These are phyloP conservation scores for Thermophis baileyi DNA, from an alignment of 2,113 vertebrate genomes.

Conservation along the genomic window DNA sequence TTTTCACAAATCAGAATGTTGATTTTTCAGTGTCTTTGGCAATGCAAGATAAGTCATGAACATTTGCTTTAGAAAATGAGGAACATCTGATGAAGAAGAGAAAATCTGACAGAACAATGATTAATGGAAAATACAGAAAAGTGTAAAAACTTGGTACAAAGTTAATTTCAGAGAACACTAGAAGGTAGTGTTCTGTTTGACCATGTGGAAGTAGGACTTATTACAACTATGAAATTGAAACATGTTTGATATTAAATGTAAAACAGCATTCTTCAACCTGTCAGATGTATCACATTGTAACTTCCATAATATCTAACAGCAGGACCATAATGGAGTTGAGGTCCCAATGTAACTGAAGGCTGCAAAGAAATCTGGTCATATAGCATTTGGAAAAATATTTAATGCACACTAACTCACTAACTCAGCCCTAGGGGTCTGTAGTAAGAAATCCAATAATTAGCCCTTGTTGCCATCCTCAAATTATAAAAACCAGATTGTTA, in stretches of 20 bases:
- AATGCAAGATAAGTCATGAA: neutral
- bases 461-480: conserved; percentile 1
- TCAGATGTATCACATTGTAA: neutral
- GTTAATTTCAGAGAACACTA: neutral
- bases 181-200: neutral
- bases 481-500: neutral
- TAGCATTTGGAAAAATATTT: neutral
- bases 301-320: neutral
- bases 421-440: neutral
- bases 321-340: neutral
- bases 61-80: neutral
- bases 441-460: neutral
- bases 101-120: neutral
- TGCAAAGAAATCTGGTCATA: neutral
- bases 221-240: neutral
- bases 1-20: neutral
- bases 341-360: neutral
- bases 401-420: neutral
- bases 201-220: neutral
- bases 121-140: neutral
- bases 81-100: neutral
- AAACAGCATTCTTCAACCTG: neutral
- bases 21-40: neutral
- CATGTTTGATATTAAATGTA: neutral
- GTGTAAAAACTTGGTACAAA: neutral